Conservation (phyloP, 2,888 invertebrate genomes). For the Zootermopsis nevadensis region DNA sequence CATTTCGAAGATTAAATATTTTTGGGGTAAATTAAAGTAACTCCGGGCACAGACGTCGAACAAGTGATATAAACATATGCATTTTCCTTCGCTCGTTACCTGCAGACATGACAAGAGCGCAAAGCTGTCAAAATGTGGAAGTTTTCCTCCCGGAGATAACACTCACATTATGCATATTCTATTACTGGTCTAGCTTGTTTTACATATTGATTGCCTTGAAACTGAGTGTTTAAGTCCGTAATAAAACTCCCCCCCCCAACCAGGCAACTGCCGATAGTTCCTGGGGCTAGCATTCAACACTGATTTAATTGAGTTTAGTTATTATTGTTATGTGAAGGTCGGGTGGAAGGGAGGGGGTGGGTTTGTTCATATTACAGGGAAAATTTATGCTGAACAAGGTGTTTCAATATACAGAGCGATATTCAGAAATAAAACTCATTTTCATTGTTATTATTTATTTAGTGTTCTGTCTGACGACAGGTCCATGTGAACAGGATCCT, state of each 20-base stretch:
- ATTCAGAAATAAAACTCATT: not conserved
- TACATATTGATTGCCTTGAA: conserved; percentile 20
- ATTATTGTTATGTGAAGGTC: not conserved
- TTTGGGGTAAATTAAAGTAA: not conserved
- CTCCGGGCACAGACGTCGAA: too few relatives aligned
- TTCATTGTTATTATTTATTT: too few relatives aligned
- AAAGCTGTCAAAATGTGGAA: not conserved
- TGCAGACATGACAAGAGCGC: not conserved
- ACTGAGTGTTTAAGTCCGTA: conserved; percentile 17
- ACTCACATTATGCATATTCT: conserved; percentile 1
- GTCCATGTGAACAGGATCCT: too few relatives aligned
- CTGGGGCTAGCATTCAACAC: not conserved
- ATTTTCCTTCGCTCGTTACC: not conserved
- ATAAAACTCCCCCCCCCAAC: not conserved
- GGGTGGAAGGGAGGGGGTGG: too few relatives aligned
- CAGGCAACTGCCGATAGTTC: not conserved
- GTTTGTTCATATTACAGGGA: not conserved
- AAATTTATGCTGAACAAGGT: not conserved
- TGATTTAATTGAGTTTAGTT: not conserved
- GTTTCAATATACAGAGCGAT: not conserved
- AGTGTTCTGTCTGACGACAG: too few relatives aligned
- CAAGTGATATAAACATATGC: not conserved
- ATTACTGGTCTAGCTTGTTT: not conserved
- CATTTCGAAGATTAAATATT: not conserved
- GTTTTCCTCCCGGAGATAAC: not conserved